Evolutionary conservation across 2,797 vertebrate species (phyloP).

Genomic region (Tolypeutes matacus): DNA sequence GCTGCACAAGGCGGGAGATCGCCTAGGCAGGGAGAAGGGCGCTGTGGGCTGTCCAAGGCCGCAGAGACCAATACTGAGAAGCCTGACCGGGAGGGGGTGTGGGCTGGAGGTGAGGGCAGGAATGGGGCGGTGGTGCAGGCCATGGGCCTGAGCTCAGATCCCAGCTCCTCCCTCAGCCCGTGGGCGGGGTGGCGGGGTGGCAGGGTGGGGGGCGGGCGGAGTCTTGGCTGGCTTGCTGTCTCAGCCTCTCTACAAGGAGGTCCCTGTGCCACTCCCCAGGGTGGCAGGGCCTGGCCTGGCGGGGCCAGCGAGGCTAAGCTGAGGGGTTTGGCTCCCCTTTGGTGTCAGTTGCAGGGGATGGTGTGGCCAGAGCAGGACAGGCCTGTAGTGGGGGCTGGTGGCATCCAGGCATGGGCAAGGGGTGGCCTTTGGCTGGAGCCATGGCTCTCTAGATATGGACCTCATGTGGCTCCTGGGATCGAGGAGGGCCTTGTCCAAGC

Average conservation of each 20-base stretch:
- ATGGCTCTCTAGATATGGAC: neutral
- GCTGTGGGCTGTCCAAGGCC: neutral
- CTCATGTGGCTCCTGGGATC: fast-evolving
- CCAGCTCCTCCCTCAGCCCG: neutral
- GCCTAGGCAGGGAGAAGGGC: neutral
- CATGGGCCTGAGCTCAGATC: neutral
- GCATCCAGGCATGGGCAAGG: neutral
- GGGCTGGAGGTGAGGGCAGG: neutral
- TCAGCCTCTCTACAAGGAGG: neutral
- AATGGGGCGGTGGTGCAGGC: too few species aligned
- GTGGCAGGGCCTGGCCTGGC: neutral
- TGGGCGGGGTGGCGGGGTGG: too few species aligned
- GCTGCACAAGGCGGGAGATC: neutral
- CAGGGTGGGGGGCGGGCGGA: too few species aligned
- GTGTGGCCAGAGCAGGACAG: neutral
- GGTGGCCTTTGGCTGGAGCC: neutral
- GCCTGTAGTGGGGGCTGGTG: neutral
- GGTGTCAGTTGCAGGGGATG: neutral
- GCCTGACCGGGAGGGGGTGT: neutral
- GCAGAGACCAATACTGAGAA: neutral
- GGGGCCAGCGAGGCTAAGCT: neutral
- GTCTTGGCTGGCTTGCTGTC: too few species aligned
- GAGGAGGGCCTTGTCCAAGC: neutral
- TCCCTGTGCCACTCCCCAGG: too few species aligned
- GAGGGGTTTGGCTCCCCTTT: neutral